Conservation (phyloP, 2,797 vertebrate genomes). For the Hoplostethus atlanticus region DNA sequence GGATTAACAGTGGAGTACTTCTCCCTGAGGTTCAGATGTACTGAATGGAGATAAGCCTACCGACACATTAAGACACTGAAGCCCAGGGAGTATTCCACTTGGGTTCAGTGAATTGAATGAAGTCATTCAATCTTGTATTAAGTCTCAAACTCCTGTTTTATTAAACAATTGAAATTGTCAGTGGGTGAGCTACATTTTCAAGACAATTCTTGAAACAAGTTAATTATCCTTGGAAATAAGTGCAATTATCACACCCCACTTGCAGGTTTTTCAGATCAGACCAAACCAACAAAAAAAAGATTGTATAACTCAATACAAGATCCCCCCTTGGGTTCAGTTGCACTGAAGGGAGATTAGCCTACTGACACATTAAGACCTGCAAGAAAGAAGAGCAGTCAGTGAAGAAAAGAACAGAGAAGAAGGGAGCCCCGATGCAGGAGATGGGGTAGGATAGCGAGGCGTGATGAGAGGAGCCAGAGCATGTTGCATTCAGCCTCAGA, state of each 20-base stretch:
- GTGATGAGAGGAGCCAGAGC: neutral
- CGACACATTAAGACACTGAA: slow-evolving; percentile 59
- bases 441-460: neutral
- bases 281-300: slow-evolving; percentile 3
- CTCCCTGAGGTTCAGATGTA: slow-evolving; percentile 31
- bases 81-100: slow-evolving; percentile 39
- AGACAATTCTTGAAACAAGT: slow-evolving; percentile 28
- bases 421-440: neutral
- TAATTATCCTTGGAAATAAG: neutral
- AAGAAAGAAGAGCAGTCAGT: slow-evolving; percentile 15
- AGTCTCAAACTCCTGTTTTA: slow-evolving; percentile 33
- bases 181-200: slow-evolving; percentile 29
- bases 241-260: slow-evolving; percentile 2
- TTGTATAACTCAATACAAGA: slow-evolving; percentile 26
- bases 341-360: slow-evolving; percentile 34
- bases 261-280: neutral
- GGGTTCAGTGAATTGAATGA: slow-evolving; percentile 38
- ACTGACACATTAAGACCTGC: slow-evolving; percentile 1
- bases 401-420: neutral
- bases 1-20: slow-evolving; percentile 39
- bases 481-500: slow-evolving; percentile 14
- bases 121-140: slow-evolving; percentile 44
- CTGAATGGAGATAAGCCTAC: slow-evolving; percentile 47
- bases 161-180: slow-evolving; percentile 19
- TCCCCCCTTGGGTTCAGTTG: slow-evolving; percentile 27